Conservation (phyloP, 2,797 vertebrate genomes). For the Silurus lanzhouensis region DNA sequence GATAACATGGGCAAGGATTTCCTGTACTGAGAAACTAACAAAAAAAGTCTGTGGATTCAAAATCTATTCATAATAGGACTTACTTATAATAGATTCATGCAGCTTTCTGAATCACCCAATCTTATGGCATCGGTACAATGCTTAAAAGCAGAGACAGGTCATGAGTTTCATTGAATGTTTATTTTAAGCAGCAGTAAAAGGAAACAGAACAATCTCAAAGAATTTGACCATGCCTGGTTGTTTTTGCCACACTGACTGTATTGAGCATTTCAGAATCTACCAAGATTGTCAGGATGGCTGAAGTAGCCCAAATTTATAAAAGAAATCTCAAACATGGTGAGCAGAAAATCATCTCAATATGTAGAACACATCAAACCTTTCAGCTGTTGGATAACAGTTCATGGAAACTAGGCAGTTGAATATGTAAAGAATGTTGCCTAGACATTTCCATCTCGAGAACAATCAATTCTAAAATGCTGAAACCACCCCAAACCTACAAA, state of each 20-base stretch:
- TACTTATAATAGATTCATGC: background rate
- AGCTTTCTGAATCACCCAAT: background rate
- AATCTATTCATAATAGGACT: background rate
- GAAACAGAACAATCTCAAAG: background rate
- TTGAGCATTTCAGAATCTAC: background rate
- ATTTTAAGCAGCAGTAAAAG: background rate
- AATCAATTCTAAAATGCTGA: background rate
- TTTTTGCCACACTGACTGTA: background rate
- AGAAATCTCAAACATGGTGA: background rate
- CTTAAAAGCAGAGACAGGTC: background rate
- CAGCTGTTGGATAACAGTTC: background rate
- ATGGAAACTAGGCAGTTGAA: background rate
- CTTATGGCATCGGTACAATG: background rate
- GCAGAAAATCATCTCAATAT: background rate
- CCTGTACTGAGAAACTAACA: background rate
- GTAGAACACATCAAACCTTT: background rate
- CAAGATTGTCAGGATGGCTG: background rate
- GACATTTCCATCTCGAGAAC: background rate
- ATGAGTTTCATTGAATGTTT: background rate
- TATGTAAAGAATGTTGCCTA: background rate
- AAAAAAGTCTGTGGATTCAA: background rate
- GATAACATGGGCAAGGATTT: background rate
- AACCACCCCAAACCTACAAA: background rate
- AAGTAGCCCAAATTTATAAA: background rate
- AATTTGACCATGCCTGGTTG: background rate